Evolutionary conservation across 2,797 vertebrate genomes (phyloP).

Genomic region (Notoglanidium macrostoma): DNA sequence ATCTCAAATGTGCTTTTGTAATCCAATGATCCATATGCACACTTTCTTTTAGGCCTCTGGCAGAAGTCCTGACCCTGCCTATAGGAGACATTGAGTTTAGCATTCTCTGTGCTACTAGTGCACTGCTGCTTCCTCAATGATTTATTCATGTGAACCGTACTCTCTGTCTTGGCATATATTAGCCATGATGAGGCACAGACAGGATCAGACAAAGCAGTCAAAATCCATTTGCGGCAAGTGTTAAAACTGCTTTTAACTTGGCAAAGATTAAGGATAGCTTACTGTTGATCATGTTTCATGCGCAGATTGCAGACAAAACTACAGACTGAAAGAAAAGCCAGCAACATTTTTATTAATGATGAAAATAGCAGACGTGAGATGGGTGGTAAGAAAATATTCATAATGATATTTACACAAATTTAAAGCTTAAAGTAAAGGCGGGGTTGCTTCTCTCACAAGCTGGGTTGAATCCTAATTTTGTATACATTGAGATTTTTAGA

Average conservation of each 20-base stretch:
- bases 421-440: slow-evolving; percentile 59
- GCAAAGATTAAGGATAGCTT: not conserved
- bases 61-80: slow-evolving; percentile 63
- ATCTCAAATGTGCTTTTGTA: slow-evolving; percentile 71
- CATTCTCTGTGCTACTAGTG: slow-evolving; percentile 60
- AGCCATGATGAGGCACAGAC: slow-evolving; percentile 48
- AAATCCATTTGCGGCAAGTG: slow-evolving; percentile 41
- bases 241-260: slow-evolving; percentile 33
- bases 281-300: slow-evolving; percentile 18
- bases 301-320: slow-evolving; percentile 47
- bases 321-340: slow-evolving; percentile 17
- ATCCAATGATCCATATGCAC: slow-evolving; percentile 68
- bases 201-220: slow-evolving; percentile 50
- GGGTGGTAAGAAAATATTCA: slow-evolving; percentile 77
- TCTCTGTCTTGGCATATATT: slow-evolving; percentile 55
- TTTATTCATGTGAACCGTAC: slow-evolving; percentile 68
- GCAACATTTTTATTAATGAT: slow-evolving; percentile 66
- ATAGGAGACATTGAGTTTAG: slow-evolving; percentile 65
- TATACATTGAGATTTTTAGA: slow-evolving; percentile 66
- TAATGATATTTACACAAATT: slow-evolving; percentile 87
- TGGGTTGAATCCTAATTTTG: slow-evolving; percentile 64
- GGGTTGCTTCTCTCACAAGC: slow-evolving; percentile 63
- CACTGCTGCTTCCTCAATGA: slow-evolving; percentile 61
- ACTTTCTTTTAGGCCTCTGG: slow-evolving; percentile 58
- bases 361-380: slow-evolving; percentile 71